Conservation (phyloP, 2,888 invertebrate genomes). For the Dryomyza anilis region DNA sequence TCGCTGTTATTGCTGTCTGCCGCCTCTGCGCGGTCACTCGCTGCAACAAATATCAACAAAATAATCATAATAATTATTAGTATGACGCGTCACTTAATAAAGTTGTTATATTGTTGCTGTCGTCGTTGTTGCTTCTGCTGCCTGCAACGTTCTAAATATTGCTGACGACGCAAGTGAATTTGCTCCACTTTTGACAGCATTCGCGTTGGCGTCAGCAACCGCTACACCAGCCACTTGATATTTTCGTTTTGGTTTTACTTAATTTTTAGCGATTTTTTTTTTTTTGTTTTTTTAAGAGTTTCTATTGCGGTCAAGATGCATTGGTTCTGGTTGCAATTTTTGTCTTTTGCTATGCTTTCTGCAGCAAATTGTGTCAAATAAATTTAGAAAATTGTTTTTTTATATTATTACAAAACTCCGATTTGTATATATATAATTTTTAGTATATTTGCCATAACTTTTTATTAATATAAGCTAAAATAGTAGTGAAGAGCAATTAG, state of each 20-base stretch:
- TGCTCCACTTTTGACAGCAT: constrained; percentile 14
- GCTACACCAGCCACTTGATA: not conserved
- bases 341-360: not conserved
- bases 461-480: no score
- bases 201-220: not conserved
- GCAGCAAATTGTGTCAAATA: not conserved
- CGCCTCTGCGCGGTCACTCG: not conserved
- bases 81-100: not conserved
- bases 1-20: not conserved
- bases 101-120: not conserved
- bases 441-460: no score
- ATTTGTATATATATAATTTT: no score
- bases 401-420: no score
- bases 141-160: constrained; percentile 23
- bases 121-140: not conserved
- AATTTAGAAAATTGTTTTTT: not conserved
- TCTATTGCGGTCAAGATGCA: not conserved
- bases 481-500: no score
- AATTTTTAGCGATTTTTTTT: not conserved
- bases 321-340: no score
- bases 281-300: not conserved
- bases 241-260: not conserved
- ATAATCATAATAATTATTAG: not conserved
- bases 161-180: constrained; percentile 20
- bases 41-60: not conserved